Conservation (phyloP, 2,113 vertebrate genomes). For the Cyanoramphus novaezelandiae region DNA sequence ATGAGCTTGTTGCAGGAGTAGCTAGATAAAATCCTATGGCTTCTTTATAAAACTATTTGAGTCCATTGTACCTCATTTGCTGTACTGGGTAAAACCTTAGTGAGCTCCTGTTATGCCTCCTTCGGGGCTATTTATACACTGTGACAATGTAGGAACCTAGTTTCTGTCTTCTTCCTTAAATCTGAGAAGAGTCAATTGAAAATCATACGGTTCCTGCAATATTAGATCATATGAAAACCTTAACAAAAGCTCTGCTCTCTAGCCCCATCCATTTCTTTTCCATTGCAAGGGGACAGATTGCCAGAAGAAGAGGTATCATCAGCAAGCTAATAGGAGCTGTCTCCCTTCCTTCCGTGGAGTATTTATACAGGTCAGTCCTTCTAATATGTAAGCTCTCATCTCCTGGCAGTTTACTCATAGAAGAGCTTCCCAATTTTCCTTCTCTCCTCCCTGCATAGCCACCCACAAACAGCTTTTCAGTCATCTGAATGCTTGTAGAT, state of each 20-base stretch:
- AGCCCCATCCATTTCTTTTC: not conserved
- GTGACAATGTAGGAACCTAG: slow-evolving; percentile 16
- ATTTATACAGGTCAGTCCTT: not conserved
- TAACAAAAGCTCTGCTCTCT: not conserved
- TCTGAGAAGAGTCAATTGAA: not conserved
- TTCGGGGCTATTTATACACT: slow-evolving; percentile 40
- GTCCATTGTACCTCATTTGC: not conserved
- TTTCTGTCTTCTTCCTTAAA: slow-evolving; percentile 37
- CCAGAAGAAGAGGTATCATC: not conserved
- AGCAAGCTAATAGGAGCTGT: not conserved
- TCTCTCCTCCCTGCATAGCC: not conserved
- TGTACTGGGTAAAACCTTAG: not conserved
- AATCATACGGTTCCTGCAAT: not conserved
- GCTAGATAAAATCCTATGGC: not conserved
- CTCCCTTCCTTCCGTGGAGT: not conserved
- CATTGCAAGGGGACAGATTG: not conserved
- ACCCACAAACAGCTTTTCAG: slow-evolving; percentile 31
- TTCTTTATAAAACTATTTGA: not conserved
- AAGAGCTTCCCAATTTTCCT: slow-evolving; percentile 4
- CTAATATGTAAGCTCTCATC: not conserved
- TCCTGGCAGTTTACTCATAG: not conserved
- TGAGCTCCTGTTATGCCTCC: slow-evolving; percentile 6
- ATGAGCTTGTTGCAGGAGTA: not conserved
- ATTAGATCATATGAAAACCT: not conserved
- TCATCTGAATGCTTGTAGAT: not conserved